Evolutionary conservation across 2,888 invertebrate genomes (phyloP).

Genomic region (Eilema sororculum): DNA sequence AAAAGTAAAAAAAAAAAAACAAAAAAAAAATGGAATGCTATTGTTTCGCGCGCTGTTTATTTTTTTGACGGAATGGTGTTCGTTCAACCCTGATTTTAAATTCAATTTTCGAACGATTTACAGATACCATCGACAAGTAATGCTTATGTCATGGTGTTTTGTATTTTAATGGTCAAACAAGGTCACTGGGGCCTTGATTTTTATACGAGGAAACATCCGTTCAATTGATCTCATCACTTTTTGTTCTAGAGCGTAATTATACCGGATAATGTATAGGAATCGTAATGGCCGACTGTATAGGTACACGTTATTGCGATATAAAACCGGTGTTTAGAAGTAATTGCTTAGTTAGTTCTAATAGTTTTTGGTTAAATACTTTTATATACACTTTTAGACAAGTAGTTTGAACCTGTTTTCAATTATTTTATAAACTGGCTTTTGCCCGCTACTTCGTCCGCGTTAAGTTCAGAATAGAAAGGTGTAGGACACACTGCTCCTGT

Average conservation of each 20-base stretch:
- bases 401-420: neutral
- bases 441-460: no score
- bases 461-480: no score
- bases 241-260: slow-evolving; percentile 40
- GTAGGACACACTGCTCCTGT: no score
- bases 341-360: slow-evolving; percentile 1
- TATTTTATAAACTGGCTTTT: neutral
- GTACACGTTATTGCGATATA: slow-evolving; percentile 13
- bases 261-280: slow-evolving; percentile 24
- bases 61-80: neutral
- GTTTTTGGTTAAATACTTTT: neutral
- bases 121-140: slow-evolving; percentile 8
- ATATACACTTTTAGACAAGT: neutral
- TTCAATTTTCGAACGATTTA: slow-evolving; percentile 8
- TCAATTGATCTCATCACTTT: slow-evolving; percentile 38
- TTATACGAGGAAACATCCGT: slow-evolving; percentile 51
- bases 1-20: no score
- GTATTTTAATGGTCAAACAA: slow-evolving; percentile 22
- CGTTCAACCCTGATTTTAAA: neutral
- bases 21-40: neutral
- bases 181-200: slow-evolving; percentile 45
- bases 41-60: slow-evolving; percentile 4
- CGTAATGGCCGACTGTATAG: slow-evolving; percentile 12
- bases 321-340: neutral
- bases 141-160: slow-evolving; percentile 16